These are phyloP conservation scores for Adineta ricciae DNA, from an alignment of 2,888 invertebrate genomes.

Conservation along the genomic window DNA sequence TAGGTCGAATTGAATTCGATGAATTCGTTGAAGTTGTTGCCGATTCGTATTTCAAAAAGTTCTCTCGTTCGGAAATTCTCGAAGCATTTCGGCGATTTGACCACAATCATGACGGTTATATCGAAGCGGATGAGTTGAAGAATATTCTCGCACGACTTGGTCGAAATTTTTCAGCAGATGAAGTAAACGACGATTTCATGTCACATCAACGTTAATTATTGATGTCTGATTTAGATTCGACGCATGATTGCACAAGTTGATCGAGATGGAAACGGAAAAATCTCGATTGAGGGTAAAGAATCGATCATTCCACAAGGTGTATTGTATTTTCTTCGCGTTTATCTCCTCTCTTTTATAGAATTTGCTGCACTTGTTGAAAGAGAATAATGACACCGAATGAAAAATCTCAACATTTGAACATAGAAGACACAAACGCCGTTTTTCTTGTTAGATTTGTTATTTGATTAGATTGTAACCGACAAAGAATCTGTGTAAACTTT, in stretches of 20 bases:
- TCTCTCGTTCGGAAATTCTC: background rate
- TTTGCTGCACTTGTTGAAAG: background rate
- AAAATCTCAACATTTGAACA: too few relatives aligned
- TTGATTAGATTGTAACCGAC: background rate
- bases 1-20: background rate
- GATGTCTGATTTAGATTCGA: background rate
- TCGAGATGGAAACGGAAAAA: conserved; percentile 8
- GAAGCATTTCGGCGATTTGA: conserved; percentile 19
- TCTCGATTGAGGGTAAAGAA: background rate
- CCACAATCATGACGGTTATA: conserved; percentile 12
- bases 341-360: background rate
- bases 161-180: background rate
- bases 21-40: conserved; percentile 6
- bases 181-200: background rate
- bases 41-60: background rate
- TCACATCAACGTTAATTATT: background rate
- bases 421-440: background rate
- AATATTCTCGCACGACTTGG: background rate
- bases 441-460: background rate
- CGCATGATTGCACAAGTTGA: conserved; percentile 18
- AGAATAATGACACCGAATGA: background rate
- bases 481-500: background rate
- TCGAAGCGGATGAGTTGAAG: background rate
- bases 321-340: too few relatives aligned
- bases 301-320: too few relatives aligned